These are phyloP conservation scores for Anorthoa munda DNA, from an alignment of 2,888 invertebrate genomes.

Conservation along the genomic window DNA sequence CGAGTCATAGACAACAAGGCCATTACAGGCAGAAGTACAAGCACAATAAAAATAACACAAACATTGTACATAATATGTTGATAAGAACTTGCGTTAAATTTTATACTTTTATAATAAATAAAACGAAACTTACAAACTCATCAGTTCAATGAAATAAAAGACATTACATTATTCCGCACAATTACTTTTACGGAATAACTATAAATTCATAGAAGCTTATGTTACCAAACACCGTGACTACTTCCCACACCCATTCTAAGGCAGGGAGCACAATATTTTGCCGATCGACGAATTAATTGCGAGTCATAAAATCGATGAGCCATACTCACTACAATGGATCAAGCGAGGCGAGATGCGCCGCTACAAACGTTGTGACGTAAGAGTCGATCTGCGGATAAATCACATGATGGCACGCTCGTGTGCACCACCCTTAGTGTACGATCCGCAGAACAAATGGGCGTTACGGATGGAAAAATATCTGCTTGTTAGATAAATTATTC, in stretches of 20 bases:
- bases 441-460: slow-evolving; percentile 66
- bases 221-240: slow-evolving; percentile 34
- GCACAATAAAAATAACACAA: no score
- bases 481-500: slow-evolving; percentile 29
- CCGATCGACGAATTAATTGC: slow-evolving; percentile 83
- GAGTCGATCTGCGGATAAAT: slow-evolving; percentile 82
- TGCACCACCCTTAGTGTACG: slow-evolving; percentile 74
- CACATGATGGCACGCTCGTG: slow-evolving; percentile 82
- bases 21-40: no score
- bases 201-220: slow-evolving; percentile 44
- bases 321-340: slow-evolving; percentile 75
- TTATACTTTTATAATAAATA: no score
- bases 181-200: slow-evolving; percentile 29
- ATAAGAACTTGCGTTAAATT: no score
- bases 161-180: slow-evolving; percentile 32
- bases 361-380: slow-evolving; percentile 81
- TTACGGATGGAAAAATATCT: slow-evolving; percentile 44
- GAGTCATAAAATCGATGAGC: slow-evolving; percentile 84
- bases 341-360: slow-evolving; percentile 77
- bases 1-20: no score
- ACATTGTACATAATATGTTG: no score
- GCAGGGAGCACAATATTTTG: slow-evolving; percentile 79
- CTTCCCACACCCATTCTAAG: slow-evolving; percentile 68
- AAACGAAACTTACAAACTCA: background rate
- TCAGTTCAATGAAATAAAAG: background rate